These are phyloP conservation scores for Phymastichus coffea DNA, from an alignment of 1,140 invertebrate species.

Conservation along the genomic window DNA sequence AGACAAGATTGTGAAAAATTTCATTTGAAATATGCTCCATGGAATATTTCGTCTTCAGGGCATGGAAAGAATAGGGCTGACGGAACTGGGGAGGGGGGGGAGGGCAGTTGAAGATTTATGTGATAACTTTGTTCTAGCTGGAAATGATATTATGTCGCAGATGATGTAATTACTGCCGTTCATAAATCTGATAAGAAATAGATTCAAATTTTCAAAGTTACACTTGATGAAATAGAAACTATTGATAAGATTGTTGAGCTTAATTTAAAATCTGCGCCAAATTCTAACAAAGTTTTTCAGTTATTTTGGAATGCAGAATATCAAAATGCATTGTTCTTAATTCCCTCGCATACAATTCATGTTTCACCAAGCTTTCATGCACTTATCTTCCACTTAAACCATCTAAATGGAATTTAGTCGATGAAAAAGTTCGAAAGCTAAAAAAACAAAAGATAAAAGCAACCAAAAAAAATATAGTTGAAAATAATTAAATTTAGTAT, in stretches of 20 bases:
- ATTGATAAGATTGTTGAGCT: slow-evolving; percentile 7
- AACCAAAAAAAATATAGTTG: no score
- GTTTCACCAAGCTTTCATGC: background rate
- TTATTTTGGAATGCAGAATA: slow-evolving; percentile 21
- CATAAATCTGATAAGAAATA: slow-evolving; percentile 3
- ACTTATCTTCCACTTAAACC: no score
- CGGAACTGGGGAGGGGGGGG: slow-evolving; percentile 22
- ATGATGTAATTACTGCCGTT: slow-evolving; percentile 21
- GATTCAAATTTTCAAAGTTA: no score
- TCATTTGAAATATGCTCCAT: slow-evolving; percentile 10
- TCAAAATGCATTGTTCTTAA: slow-evolving; percentile 1
- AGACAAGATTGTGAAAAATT: slow-evolving; percentile 6
- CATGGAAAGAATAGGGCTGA: slow-evolving; percentile 28
- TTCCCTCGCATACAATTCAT: background rate
- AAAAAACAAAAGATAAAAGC: no score
- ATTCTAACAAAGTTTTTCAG: no score
- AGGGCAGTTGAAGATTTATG: slow-evolving; percentile 16
- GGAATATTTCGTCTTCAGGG: slow-evolving; percentile 23
- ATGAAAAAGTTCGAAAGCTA: no score
- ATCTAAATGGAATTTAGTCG: no score
- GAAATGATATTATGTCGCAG: slow-evolving; percentile 17
- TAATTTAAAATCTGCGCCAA: slow-evolving; percentile 17
- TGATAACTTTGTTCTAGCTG: no score
- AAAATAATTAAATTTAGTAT: no score
- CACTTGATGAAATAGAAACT: no score